Percentiles rank a stretch among this genome's conserved stretches.
These are phyloP conservation scores for Eupithecia dodoneata DNA, from an alignment of 2,888 invertebrate genomes.

Conservation along the genomic window DNA sequence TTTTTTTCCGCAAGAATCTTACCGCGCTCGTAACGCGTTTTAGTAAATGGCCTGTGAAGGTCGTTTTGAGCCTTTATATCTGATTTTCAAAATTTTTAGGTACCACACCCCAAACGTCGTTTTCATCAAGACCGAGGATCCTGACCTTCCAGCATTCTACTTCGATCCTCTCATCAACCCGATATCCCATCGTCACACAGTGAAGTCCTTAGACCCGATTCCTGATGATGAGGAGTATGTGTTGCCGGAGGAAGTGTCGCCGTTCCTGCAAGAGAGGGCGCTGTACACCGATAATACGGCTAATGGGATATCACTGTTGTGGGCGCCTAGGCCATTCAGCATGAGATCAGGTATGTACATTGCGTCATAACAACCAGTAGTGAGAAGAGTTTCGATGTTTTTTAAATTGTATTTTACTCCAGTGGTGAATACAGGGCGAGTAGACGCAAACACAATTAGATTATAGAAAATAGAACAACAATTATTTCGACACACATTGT, in stretches of 20 bases:
- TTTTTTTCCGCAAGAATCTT: too few species aligned
- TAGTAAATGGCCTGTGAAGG: background rate
- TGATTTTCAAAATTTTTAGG: slow-evolving; percentile 80
- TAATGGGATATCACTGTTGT: slow-evolving; percentile 97
- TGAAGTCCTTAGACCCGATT: slow-evolving; percentile 92
- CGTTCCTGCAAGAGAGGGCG: slow-evolving; percentile 97
- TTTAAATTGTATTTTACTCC: too few species aligned
- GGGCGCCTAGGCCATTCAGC: slow-evolving; percentile 99
- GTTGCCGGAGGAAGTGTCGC: slow-evolving; percentile 94
- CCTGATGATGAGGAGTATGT: slow-evolving; percentile 98
- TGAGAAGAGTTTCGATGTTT: too few species aligned
- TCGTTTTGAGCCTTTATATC: background rate
- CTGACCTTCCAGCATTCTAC: slow-evolving; percentile 99
- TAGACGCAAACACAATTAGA: too few species aligned
- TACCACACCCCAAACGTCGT: slow-evolving; percentile 99
- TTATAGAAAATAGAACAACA: too few species aligned
- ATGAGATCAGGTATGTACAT: slow-evolving; percentile 90
- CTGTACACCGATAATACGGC: slow-evolving; percentile 99
- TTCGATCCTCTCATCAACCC: slow-evolving; percentile 99
- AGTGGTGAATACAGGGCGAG: too few species aligned
- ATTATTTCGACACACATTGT: too few species aligned
- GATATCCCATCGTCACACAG: slow-evolving; percentile 96
- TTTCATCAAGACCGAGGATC: slow-evolving; percentile 99
- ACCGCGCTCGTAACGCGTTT: too few species aligned
- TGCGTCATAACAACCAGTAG: too few species aligned